Conservation (phyloP, 1,140 invertebrate species). For the Diplogasteroides magnus region DNA sequence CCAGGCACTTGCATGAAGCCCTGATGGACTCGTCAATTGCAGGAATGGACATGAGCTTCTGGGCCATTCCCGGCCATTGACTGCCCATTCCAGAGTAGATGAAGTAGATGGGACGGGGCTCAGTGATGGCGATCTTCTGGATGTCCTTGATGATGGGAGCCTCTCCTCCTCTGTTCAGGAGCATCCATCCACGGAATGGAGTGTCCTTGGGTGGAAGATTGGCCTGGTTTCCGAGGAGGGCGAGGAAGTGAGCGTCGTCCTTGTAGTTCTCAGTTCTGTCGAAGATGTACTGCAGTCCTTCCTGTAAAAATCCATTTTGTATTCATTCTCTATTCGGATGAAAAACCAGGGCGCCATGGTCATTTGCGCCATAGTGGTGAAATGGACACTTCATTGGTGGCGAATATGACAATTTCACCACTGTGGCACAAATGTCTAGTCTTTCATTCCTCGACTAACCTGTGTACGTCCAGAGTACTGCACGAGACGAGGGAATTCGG, state of each 20-base stretch:
- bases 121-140: conserved; percentile 59
- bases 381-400: no score
- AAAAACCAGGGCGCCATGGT: no score
- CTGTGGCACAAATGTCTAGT: no score
- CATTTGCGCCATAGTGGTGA: no score
- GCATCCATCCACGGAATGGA: conserved; percentile 44
- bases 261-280: conserved; percentile 63
- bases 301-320: conserved; percentile 45
- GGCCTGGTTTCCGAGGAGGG: conserved; percentile 49
- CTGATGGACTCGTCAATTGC: conserved; percentile 73
- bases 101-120: conserved; percentile 76
- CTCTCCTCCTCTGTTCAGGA: conserved; percentile 51
- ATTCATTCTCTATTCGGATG: no score
- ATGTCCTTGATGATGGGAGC: conserved; percentile 56
- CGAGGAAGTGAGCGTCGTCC: conserved; percentile 43
- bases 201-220: conserved; percentile 52
- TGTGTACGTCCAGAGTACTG: conserved; percentile 77
- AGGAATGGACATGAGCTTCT: conserved; percentile 73
- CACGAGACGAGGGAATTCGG: conserved; percentile 60
- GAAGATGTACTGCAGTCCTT: conserved; percentile 67
- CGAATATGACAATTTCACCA: no score
- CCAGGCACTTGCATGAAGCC: conserved; percentile 70
- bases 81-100: conserved; percentile 93
- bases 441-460: no score
- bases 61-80: conserved; percentile 90